Conservation (phyloP, 2,888 invertebrate genomes). For the Ophioninae sp. region DNA sequence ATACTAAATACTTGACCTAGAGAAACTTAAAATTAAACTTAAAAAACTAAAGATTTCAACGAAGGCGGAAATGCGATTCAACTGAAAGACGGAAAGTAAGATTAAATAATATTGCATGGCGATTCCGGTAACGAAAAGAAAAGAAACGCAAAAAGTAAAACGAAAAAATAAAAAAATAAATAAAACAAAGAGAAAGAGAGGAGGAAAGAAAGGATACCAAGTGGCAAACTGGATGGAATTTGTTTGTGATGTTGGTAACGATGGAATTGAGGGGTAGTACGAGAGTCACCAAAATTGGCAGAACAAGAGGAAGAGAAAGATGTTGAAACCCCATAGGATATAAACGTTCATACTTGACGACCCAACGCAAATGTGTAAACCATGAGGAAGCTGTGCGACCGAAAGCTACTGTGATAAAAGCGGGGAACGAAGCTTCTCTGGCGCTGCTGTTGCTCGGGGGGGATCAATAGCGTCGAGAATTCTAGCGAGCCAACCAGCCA, state of each 20-base stretch:
- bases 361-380: conserved; percentile 8
- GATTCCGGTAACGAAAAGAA: no score
- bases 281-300: conserved; percentile 23
- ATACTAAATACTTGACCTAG: no score
- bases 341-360: not conserved
- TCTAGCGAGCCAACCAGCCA: conserved; percentile 31
- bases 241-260: conserved; percentile 4
- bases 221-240: not conserved
- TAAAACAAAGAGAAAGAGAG: no score
- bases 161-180: no score
- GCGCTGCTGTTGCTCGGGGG: conserved; percentile 45
- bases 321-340: not conserved
- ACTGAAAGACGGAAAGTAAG: no score
- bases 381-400: conserved; percentile 50
- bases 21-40: no score
- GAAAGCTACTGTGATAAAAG: conserved; percentile 46
- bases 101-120: no score
- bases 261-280: conserved; percentile 23
- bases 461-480: conserved; percentile 65
- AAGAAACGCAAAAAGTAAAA: no score
- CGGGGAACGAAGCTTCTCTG: conserved; percentile 33
- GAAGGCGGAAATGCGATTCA: no score
- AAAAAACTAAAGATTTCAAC: no score
- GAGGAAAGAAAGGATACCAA: not conserved
- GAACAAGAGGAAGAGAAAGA: not conserved